Base-by-base conservation (phyloP, 35 echinoderm and acorn worm species). In the Lytechinus pictus region DNA sequence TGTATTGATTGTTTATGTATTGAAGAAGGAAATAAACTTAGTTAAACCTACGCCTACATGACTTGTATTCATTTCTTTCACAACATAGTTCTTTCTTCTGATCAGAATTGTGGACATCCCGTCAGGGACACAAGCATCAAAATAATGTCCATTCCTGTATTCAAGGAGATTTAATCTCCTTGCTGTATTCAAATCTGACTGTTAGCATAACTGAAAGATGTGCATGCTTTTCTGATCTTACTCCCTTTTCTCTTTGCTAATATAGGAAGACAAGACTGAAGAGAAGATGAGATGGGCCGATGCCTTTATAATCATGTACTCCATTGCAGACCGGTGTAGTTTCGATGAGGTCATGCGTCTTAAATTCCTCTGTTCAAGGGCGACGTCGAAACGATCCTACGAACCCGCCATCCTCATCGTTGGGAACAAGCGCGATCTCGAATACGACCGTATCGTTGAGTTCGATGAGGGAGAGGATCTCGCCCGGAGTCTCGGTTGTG, bases 291-390 rank as follows among this genome's bases (percentile, higher is more conserved):
- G 94, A 94, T 99, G 98, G 98, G 98, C 98, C 12, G 98, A 99
- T 60, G 98, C 98, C 27, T 99, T 98, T 52, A 97, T 99, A 52
- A 99, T 99, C 27, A 97, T 98, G 10, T 99, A 99, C 89, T 99
- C 98, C 52, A 97, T 98, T 24, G 97, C 91, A 8, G 98, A 99
- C 58, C 88, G 97, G 33, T 98, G 97, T 91, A 99, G 98, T 86
- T 99, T 98, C 86, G 97, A 99, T 33, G 98, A 99, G 95, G 97
- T 99, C 8, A 96, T 97, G 91, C 95, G 98, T 8, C 86, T 98
- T 0, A 99, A 97, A 89, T 99, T 99, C 56, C 89, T 99, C 10
- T 96, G 95, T 55, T 91, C 92, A 10, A 96, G 96, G 9, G 95
- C 94, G n/a, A 97, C 96, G 87, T 94, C 95, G 54, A 97, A 96